phyloP scores from a whole-genome alignment of 53 echinoderm and acorn worm genomes.

The Echinometra lucunter region DNA sequence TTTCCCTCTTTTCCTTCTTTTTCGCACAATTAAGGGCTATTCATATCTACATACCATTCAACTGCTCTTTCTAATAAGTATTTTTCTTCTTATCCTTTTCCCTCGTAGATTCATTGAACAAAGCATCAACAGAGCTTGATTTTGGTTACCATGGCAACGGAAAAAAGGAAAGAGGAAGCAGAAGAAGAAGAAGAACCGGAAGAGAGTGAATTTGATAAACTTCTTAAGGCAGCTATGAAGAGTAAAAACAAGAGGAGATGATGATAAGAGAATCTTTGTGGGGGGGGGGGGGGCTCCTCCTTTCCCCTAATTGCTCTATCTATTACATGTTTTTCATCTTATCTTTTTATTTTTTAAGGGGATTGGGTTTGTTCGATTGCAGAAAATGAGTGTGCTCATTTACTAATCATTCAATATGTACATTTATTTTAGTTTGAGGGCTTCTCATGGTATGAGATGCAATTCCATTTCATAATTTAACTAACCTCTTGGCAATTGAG shows the following conservation, averaged over 20 bases:
- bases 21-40: neutral
- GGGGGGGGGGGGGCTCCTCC: too few relatives aligned
- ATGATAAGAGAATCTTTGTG: neutral
- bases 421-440: neutral
- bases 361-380: neutral
- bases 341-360: neutral
- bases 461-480: neutral
- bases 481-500: too few relatives aligned
- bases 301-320: too few relatives aligned
- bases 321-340: neutral
- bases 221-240: constrained; percentile 91
- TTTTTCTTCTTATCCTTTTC: neutral
- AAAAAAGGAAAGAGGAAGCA: neutral
- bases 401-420: neutral
- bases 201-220: constrained; percentile 83
- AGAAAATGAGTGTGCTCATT: neutral
- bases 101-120: constrained; percentile 36
- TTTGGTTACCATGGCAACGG: constrained; percentile 53
- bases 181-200: neutral
- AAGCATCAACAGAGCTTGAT: constrained; percentile 33
- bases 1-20: neutral
- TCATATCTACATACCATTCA: neutral
- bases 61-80: neutral
- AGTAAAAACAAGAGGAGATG: constrained; percentile 66
- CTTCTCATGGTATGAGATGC: neutral